Evolutionary conservation across 1,140 invertebrate genomes (phyloP).

Genomic region (Drosophila baimaii): DNA sequence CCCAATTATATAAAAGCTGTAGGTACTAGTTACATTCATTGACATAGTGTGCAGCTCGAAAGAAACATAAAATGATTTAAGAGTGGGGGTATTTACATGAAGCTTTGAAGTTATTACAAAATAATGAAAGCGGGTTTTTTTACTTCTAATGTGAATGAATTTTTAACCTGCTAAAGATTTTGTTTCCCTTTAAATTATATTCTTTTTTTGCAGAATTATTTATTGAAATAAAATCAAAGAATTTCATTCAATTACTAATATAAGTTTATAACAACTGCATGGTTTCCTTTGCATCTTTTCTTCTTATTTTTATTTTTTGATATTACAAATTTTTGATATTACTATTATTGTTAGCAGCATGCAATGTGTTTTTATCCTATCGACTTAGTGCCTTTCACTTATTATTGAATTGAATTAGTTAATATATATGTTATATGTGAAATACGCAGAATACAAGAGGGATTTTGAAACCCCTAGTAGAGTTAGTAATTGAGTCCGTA

Average conservation of each 20-base stretch:
- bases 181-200: background rate
- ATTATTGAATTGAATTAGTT: background rate
- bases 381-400: background rate
- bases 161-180: background rate
- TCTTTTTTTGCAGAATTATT: background rate
- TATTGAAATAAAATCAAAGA: background rate
- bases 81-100: no score
- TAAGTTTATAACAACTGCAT: background rate
- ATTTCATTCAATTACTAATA: background rate
- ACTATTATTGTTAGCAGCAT: background rate
- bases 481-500: background rate
- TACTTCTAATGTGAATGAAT: background rate
- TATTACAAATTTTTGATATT: constrained; percentile 1
- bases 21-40: no score
- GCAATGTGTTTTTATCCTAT: background rate
- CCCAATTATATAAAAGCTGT: no score
- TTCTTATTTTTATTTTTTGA: background rate
- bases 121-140: no score
- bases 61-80: no score
- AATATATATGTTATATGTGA: background rate
- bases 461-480: background rate
- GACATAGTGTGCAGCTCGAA: no score
- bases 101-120: no score
- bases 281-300: background rate
- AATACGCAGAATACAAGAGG: background rate